Percentiles rank a stretch among this genome's conserved stretches.
These are phyloP conservation scores for Lonchura striata DNA, from an alignment of 2,113 vertebrate genomes.

Conservation along the genomic window DNA sequence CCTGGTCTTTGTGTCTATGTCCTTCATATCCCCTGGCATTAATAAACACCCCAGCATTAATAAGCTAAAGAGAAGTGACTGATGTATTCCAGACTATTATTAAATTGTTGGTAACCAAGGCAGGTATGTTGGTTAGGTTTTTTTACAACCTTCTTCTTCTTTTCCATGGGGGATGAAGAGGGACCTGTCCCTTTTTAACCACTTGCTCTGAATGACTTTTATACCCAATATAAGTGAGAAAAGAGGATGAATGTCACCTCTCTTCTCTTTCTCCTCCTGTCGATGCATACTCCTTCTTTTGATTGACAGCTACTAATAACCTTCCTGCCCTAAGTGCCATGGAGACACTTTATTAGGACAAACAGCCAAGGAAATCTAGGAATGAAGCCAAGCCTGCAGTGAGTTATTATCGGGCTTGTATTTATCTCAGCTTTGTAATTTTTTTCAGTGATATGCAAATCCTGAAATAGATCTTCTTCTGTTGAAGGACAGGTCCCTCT, in stretches of 20 bases:
- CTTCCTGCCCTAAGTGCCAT: conserved; percentile 85
- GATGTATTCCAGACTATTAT: conserved; percentile 73
- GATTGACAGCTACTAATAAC: conserved; percentile 95
- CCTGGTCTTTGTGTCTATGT: conserved; percentile 61
- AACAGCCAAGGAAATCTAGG: conserved; percentile 89
- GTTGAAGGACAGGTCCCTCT: conserved; percentile 90
- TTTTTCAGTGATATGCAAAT: conserved; percentile 92
- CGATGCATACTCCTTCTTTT: conserved; percentile 77
- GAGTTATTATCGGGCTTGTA: conserved; percentile 91
- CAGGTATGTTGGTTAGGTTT: not conserved
- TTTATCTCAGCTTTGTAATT: conserved; percentile 85
- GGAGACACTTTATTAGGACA: conserved; percentile 89
- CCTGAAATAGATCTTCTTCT: conserved; percentile 82
- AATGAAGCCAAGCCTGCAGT: conserved; percentile 88
- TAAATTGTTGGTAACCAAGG: conserved; percentile 76
- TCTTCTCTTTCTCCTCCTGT: conserved; percentile 78
- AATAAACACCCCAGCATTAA: conserved; percentile 68
- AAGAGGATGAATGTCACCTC: conserved; percentile 83
- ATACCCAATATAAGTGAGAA: conserved; percentile 78
- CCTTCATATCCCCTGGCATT: conserved; percentile 70
- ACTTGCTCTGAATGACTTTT: conserved; percentile 82
- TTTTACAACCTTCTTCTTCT: conserved; percentile 8
- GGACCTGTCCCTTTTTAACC: conserved; percentile 78
- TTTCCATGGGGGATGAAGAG: conserved; percentile 71
- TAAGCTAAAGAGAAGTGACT: conserved; percentile 71